A percentile compares a stretch with the other conserved stretches of the same genome.
Conservation (phyloP, 2,113 vertebrate species). For the Caracal caracal region DNA sequence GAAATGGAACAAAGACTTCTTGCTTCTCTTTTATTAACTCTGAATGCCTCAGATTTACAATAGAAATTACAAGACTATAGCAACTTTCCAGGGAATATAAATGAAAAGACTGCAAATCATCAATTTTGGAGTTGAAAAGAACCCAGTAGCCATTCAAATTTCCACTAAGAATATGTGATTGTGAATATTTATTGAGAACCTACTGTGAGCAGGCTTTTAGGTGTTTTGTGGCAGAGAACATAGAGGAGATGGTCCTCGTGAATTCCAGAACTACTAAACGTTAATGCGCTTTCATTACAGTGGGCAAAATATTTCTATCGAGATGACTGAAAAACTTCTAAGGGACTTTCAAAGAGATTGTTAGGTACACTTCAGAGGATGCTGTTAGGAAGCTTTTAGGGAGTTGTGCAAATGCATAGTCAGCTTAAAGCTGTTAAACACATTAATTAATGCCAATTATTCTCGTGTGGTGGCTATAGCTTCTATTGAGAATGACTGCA, state of each 20-base stretch:
- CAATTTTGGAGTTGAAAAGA: slow-evolving; percentile 45
- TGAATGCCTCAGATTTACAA: slow-evolving; percentile 59
- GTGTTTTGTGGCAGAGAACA: background rate
- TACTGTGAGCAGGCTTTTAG: background rate
- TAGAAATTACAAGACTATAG: slow-evolving; percentile 7
- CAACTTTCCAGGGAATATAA: slow-evolving; percentile 34
- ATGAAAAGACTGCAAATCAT: slow-evolving; percentile 36
- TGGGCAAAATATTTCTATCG: slow-evolving; percentile 22
- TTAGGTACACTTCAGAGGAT: slow-evolving; percentile 44
- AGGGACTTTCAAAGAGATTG: slow-evolving; percentile 28
- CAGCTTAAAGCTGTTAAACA: slow-evolving; percentile 47
- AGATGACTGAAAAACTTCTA: background rate
- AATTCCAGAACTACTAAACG: background rate
- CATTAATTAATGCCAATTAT: slow-evolving; percentile 61
- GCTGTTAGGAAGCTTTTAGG: slow-evolving; percentile 39
- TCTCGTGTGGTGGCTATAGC: background rate
- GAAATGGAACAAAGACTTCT: slow-evolving; percentile 46
- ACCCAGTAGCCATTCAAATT: slow-evolving; percentile 23
- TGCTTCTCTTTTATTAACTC: slow-evolving; percentile 54
- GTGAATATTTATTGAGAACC: slow-evolving; percentile 37
- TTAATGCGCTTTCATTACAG: background rate
- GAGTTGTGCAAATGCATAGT: slow-evolving; percentile 48
- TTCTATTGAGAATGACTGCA: slow-evolving; percentile 24
- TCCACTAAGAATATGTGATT: background rate
- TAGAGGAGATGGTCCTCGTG: background rate